Percentiles rank a stretch among this genome's conserved stretches.
Evolutionary conservation across 2,797 vertebrate species (phyloP).

Genomic region (Nannoperca australis): DNA sequence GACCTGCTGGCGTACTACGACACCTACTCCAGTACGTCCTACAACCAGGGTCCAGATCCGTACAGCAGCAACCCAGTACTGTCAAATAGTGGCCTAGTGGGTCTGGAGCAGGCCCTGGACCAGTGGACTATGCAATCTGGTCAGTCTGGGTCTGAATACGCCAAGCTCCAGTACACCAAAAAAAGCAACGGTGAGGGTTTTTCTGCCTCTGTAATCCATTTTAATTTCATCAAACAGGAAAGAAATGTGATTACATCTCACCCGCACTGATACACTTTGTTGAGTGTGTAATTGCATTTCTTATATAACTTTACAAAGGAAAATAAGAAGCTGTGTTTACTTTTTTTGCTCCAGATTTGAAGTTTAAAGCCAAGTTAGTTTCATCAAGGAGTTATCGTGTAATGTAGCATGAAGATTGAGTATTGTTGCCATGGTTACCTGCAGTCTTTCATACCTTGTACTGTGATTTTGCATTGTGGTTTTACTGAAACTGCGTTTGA

Average conservation of each 20-base stretch:
- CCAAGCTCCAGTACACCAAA: conserved; percentile 89
- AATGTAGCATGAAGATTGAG: background rate
- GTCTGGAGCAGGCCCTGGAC: conserved; percentile 84
- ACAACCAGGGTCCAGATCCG: conserved; percentile 86
- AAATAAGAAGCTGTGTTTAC: background rate
- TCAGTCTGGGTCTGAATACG: conserved; percentile 88
- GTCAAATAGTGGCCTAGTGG: conserved; percentile 69
- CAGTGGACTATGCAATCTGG: conserved; percentile 88
- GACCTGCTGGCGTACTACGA: conserved; percentile 84
- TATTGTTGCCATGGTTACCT: conserved; percentile 8
- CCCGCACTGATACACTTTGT: background rate
- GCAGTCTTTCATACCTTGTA: background rate
- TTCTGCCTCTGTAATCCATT: background rate
- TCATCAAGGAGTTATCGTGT: background rate
- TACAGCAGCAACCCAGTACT: conserved; percentile 86
- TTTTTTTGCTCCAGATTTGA: background rate
- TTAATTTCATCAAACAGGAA: conserved; percentile 1
- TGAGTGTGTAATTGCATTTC: conserved; percentile 4
- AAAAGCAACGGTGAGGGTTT: conserved; percentile 82
- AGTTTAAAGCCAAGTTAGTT: background rate
- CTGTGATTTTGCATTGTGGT: background rate
- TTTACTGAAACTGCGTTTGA: conserved; percentile 7
- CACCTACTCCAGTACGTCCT: conserved; percentile 82
- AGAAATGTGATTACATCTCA: background rate
- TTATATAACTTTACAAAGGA: background rate